These are phyloP conservation scores for Silurus meridionalis DNA, from an alignment of 2,113 vertebrate species.

Conservation along the genomic window DNA sequence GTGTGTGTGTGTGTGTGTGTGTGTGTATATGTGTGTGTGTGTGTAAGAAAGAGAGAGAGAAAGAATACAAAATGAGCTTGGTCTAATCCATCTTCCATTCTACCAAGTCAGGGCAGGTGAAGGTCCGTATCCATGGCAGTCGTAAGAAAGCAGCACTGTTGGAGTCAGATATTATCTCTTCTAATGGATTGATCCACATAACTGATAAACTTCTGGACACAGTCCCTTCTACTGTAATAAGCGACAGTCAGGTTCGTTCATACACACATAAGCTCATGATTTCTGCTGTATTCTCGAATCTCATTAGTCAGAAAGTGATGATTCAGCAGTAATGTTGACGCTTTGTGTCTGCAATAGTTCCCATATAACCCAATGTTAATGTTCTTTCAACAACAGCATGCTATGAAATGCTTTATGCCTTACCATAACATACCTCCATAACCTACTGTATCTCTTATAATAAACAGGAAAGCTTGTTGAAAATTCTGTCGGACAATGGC, in stretches of 20 bases:
- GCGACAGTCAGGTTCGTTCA: constrained; percentile 74
- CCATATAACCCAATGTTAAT: not conserved
- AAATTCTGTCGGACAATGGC: constrained; percentile 75
- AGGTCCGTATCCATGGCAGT: constrained; percentile 80
- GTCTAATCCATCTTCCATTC: not conserved
- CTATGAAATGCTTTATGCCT: not conserved
- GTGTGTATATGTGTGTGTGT: not conserved
- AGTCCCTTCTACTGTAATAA: constrained; percentile 71
- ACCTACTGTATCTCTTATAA: not conserved
- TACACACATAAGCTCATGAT: not conserved
- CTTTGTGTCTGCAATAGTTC: not conserved
- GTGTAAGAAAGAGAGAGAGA: not conserved
- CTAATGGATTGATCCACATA: constrained; percentile 90
- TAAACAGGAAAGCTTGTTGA: constrained; percentile 81
- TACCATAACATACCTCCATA: not conserved
- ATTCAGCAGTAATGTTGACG: not conserved
- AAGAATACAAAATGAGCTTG: not conserved
- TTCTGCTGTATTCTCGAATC: not conserved
- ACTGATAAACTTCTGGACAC: constrained; percentile 84
- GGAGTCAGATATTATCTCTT: constrained; percentile 79
- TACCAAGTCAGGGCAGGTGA: constrained; percentile 72
- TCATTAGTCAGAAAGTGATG: not conserved
- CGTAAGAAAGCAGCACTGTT: constrained; percentile 76
- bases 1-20: not conserved
- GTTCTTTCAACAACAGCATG: not conserved